A percentile compares a stretch with the other conserved stretches of the same genome.
Evolutionary conservation across 1,140 invertebrate species (phyloP).

Genomic region (Solenopsis invicta): DNA sequence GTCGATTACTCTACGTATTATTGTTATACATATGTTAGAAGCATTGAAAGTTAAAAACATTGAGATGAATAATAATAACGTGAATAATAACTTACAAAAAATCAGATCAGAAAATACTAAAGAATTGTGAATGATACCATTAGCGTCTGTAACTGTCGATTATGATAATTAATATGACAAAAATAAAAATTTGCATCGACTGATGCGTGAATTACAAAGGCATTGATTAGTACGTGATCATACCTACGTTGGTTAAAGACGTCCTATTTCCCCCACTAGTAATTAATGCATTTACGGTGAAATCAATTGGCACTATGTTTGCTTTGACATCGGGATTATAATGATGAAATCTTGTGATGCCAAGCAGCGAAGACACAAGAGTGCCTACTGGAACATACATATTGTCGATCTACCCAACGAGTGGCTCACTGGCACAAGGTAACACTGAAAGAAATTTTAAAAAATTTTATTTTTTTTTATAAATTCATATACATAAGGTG

Average conservation of each 20-base stretch:
- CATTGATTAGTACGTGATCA: background rate
- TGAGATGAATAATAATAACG: too few relatives aligned
- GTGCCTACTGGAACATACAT: constrained; percentile 91
- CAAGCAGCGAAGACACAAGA: constrained; percentile 88
- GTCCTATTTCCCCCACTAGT: constrained; percentile 92
- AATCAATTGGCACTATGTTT: constrained; percentile 93
- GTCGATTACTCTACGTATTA: too few relatives aligned
- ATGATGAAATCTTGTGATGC: constrained; percentile 90
- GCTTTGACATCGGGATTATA: constrained; percentile 85
- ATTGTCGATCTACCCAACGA: constrained; percentile 93
- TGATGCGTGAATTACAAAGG: too few relatives aligned
- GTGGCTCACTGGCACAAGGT: constrained; percentile 91
- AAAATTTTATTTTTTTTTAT: background rate
- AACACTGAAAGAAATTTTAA: constrained; percentile 87
- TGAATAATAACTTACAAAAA: background rate
- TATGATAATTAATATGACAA: background rate
- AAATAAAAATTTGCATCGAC: background rate
- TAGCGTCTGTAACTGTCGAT: too few relatives aligned
- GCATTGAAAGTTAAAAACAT: too few relatives aligned
- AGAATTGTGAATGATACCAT: too few relatives aligned
- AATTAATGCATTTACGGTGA: constrained; percentile 92
- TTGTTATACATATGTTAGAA: too few relatives aligned
- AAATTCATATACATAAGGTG: too few relatives aligned
- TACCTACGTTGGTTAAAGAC: constrained; percentile 84
- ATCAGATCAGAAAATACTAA: background rate